These are phyloP conservation scores for Hymenochirus boettgeri DNA, from an alignment of 2,113 vertebrate species.

Conservation along the genomic window DNA sequence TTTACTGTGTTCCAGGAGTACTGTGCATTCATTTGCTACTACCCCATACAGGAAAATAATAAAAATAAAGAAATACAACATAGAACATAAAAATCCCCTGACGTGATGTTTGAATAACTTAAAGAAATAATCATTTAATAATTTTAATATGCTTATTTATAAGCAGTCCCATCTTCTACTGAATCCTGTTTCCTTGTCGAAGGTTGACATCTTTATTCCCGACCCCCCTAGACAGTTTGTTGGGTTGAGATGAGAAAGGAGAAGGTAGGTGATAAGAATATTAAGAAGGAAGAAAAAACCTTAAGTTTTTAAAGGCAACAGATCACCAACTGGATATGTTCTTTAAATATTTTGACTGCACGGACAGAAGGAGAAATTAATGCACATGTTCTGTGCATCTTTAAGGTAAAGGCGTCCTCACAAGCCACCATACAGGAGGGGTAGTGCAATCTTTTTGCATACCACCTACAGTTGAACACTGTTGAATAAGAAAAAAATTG, in stretches of 20 bases:
- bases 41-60: constrained; percentile 24
- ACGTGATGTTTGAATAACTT: constrained; percentile 41
- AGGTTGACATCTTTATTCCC: constrained; percentile 45
- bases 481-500: constrained; percentile 46
- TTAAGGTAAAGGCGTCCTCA: constrained; percentile 1
- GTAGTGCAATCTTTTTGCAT: constrained; percentile 19
- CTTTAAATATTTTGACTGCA: constrained; percentile 54
- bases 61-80: constrained; percentile 34
- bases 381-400: constrained; percentile 42
- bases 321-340: constrained; percentile 36
- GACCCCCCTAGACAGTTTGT: constrained; percentile 43
- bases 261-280: constrained; percentile 33
- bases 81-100: constrained; percentile 32
- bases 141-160: constrained; percentile 31
- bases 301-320: constrained; percentile 41
- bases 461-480: constrained; percentile 44
- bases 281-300: constrained; percentile 24
- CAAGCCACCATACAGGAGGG: background rate
- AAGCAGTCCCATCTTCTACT: constrained; percentile 58
- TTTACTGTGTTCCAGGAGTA: constrained; percentile 6
- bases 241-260: constrained; percentile 53
- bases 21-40: constrained; percentile 38
- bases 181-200: constrained; percentile 60
- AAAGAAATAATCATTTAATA: constrained; percentile 39
- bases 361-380: background rate